Percentiles rank a stretch among this genome's conserved stretches.
Conservation (phyloP, 2,888 invertebrate genomes). For the Ethmia dodecea region DNA sequence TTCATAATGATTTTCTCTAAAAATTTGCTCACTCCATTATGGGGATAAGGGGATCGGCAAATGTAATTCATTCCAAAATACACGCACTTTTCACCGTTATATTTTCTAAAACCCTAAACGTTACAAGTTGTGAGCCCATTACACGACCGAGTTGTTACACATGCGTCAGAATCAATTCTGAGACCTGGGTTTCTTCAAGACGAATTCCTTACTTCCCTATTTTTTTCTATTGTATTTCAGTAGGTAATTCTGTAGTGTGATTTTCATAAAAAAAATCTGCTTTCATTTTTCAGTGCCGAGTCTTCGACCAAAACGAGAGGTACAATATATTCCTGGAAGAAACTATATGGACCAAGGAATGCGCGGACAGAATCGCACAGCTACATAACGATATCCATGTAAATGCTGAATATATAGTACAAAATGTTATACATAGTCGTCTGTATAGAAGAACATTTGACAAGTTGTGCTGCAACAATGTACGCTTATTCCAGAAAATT, state of each 20-base stretch:
- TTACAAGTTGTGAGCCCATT: no score
- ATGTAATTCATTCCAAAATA: no score
- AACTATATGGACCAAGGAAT: constrained; percentile 46
- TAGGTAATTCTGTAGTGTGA: neutral
- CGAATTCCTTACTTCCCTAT: no score
- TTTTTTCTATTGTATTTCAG: no score
- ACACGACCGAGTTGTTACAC: no score
- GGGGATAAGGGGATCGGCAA: no score
- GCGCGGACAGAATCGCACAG: constrained; percentile 32
- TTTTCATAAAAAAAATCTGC: neutral
- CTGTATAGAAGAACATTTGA: constrained; percentile 27
- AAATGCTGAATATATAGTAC: constrained; percentile 12
- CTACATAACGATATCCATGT: constrained; percentile 3
- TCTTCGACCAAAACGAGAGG: constrained; percentile 81
- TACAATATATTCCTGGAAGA: constrained; percentile 80
- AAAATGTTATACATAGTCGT: constrained; percentile 17
- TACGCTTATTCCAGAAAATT: constrained; percentile 28
- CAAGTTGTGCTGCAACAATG: constrained; percentile 37
- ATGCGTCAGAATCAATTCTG: no score
- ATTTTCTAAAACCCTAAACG: no score
- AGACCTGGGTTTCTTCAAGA: no score
- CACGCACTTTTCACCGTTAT: no score
- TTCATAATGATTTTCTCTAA: no score
- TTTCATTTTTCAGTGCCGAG: constrained; percentile 60
- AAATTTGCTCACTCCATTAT: no score